Base-by-base conservation (phyloP, 2,888 invertebrate genomes). In the Cryptus viduatorius region DNA sequence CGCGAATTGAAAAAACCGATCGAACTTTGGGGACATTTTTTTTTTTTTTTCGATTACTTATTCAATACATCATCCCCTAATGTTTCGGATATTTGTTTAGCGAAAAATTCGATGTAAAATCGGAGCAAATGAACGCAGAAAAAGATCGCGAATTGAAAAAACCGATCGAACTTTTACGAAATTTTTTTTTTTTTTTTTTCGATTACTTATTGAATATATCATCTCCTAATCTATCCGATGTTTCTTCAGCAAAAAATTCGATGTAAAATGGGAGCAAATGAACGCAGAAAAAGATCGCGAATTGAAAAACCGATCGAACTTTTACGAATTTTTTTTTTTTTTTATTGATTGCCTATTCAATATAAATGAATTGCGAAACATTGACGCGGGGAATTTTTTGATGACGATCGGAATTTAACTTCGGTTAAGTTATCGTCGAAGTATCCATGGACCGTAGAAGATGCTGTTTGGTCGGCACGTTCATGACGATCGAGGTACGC, bases 401-500 rank as follows among this genome's bases (percentile, higher is more conserved):
- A 53, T 19, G 16, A 1, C 2, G 2, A 8, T 37, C 0, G 37
- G 4, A 37, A 53, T 53, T 53, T 16, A 53, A 53, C 10, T 5
- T 19, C 53, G 16, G 16, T 12, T n/a, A 16, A 14, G 50, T n/a
- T 50, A n/a, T 7, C 5, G n/a, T 7, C 4, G 50, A 5, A 5
- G 50, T 37, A 50, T n/a, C 19, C 53, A 19, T 53, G 53, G 19
- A 53, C 7, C 53, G 19, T 53, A 8, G 53, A 53, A 8, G 8
- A 16, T 14, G 44, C 59, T 67, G 71, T 73, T 84, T 73, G 50
- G 59, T n/a, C 65, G 46, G 80, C 80, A 83, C 83, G 83, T 84
- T 65, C 67, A 65, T 31, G 67, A 44, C 53, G 71, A 64, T 68
- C 68, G 68, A 37, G 29, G 77, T 42, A n/a, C 53, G 61, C 19